Percentiles rank a stretch among this genome's conserved stretches.
phyloP scores from a whole-genome alignment of 2,888 invertebrate species.

The Nemotelus nigrinus region DNA sequence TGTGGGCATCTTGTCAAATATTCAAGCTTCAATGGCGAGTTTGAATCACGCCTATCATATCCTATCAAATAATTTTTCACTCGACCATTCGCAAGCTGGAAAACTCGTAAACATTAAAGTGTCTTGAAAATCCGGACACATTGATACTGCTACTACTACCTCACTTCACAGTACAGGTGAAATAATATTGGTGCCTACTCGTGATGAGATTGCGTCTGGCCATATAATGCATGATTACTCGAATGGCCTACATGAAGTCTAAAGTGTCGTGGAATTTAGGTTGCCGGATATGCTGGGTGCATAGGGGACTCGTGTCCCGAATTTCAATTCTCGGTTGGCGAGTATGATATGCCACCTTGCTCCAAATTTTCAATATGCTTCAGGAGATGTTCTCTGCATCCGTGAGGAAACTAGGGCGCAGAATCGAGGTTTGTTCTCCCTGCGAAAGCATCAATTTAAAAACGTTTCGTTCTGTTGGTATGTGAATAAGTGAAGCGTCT shows the following conservation, averaged over 20 bases:
- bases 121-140: too few relatives aligned
- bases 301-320: constrained; percentile 35
- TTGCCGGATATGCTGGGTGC: constrained; percentile 40
- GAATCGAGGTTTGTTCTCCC: not conserved
- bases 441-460: constrained; percentile 9
- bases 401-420: constrained; percentile 16
- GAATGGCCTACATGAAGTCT: constrained; percentile 10
- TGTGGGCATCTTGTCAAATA: too few relatives aligned
- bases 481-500: not conserved
- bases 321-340: constrained; percentile 17
- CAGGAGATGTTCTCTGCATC: constrained; percentile 5
- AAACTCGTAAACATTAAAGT: too few relatives aligned
- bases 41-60: too few relatives aligned
- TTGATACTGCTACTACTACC: too few relatives aligned
- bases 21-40: too few relatives aligned
- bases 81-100: not conserved
- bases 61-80: not conserved
- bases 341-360: constrained; percentile 14
- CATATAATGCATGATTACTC: constrained; percentile 1
- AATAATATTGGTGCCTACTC: not conserved
- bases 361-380: constrained; percentile 36
- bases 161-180: too few relatives aligned
- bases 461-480: not conserved
- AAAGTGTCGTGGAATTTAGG: constrained; percentile 24
- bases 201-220: constrained; percentile 21